Conservation (phyloP, 2,113 vertebrate species). For the Origma solitaria region DNA sequence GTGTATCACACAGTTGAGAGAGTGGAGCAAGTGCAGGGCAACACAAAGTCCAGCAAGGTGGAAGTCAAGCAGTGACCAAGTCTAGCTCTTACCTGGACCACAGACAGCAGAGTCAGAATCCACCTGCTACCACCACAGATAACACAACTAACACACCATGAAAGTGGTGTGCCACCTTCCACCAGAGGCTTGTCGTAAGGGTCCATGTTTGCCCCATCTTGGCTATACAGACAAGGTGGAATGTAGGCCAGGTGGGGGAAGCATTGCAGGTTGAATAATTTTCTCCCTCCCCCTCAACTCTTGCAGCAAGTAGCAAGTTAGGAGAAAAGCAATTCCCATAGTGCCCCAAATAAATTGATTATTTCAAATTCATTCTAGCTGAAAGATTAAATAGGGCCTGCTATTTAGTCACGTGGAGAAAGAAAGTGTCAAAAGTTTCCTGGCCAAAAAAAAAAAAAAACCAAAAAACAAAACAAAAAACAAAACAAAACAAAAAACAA, state of each 20-base stretch:
- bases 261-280: background rate
- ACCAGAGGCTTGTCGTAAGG: background rate
- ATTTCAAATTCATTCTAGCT: background rate
- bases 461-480: background rate
- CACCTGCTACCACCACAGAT: background rate
- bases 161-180: background rate
- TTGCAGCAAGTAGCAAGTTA: background rate
- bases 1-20: rapidly evolving
- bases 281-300: background rate
- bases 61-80: background rate
- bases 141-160: background rate
- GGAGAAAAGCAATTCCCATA: background rate
- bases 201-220: rapidly evolving
- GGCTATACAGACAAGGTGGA: background rate
- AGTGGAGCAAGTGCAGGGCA: background rate
- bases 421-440: background rate
- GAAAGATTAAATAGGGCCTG: background rate
- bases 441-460: rapidly evolving
- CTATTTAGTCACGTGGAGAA: background rate
- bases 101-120: background rate
- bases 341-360: background rate
- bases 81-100: rapidly evolving
- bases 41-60: background rate
- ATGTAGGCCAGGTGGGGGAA: rapidly evolving
- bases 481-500: background rate